Evolutionary conservation across 2,888 invertebrate species (phyloP), one percentile per base, ranked within the genome.

Genomic region (Pediacus dermestoides): DNA sequence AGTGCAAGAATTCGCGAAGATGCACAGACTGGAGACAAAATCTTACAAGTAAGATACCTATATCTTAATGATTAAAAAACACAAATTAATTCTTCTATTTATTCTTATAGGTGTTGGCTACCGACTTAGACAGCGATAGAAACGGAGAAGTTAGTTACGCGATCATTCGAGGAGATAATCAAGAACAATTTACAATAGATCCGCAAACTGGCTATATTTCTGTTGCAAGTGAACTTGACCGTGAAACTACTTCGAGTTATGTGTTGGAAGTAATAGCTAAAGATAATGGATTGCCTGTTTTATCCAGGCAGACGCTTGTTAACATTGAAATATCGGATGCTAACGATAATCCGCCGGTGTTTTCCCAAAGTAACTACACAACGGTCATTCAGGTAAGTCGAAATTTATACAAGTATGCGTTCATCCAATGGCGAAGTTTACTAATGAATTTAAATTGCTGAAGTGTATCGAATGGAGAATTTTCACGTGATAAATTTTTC

Each of bases 291-390:
- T 58, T 77, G 34, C 91, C 92, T 1, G 77, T 80, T 36, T 74
- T 88, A 12, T 85, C 87, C 30, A 77, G 80, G 43, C 79, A 80
- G 53, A 83, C 85, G 7, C 74, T 81, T 52, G 78, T 93, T 2
- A 82, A 82, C 58, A 76, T 96, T 32, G 86, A 88, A 59, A 78
- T 95, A 39, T 72, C 84, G 1, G 95, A 96, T 68, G 85, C 88
- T 0, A 96, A 96, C 68, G 95, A 96, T 66, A 94, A 93, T 68
- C 81, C 91, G 12, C 95, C 95, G 3, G 53, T 82, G 16, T 92
- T 93, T 68, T 79, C 83, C 1, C 80, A 81, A 54, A 67, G 73
- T 4, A 88, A 91, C 64, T 91, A 92, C 63, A 81, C 85, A 10
- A 80, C 85, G 1, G 78, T 89, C 30, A 82, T 95, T 13, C 77